Evolutionary conservation across 2,113 vertebrate genomes (phyloP).

Genomic region (Bujurquina vittata): DNA sequence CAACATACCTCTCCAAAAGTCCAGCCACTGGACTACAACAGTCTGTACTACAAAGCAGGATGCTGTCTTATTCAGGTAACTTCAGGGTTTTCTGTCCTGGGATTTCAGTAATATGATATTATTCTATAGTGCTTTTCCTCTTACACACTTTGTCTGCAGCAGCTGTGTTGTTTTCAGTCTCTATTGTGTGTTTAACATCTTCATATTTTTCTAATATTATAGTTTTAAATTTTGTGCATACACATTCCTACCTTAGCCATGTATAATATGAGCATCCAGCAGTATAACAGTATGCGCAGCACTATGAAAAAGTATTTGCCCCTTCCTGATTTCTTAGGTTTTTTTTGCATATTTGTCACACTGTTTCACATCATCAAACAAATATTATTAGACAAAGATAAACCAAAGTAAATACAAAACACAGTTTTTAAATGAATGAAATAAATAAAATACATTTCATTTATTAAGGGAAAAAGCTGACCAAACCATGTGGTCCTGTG

Average conservation of each 20-base stretch:
- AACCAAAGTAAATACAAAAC: background rate
- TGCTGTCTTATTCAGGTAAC: no score
- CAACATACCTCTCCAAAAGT: no score
- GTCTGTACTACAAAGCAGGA: no score
- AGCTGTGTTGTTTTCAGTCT: no score
- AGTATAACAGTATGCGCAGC: background rate
- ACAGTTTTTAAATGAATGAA: background rate
- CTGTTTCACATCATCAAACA: background rate
- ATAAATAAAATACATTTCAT: background rate
- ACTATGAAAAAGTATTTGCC: background rate
- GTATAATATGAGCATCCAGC: background rate
- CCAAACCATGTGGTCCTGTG: accelerated
- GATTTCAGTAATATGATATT: no score
- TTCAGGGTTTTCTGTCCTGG: no score
- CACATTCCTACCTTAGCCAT: background rate
- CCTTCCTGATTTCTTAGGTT: background rate
- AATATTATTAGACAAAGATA: background rate
- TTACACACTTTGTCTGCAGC: no score
- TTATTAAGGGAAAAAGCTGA: background rate
- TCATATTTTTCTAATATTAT: background rate
- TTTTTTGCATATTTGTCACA: background rate
- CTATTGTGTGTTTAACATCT: no score
- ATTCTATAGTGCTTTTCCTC: no score
- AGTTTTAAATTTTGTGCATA: background rate
- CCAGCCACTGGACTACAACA: no score